A percentile compares a stretch with the other conserved stretches of the same genome.
Evolutionary conservation across 2,113 vertebrate genomes (phyloP).

Genomic region (Cololabis saira): DNA sequence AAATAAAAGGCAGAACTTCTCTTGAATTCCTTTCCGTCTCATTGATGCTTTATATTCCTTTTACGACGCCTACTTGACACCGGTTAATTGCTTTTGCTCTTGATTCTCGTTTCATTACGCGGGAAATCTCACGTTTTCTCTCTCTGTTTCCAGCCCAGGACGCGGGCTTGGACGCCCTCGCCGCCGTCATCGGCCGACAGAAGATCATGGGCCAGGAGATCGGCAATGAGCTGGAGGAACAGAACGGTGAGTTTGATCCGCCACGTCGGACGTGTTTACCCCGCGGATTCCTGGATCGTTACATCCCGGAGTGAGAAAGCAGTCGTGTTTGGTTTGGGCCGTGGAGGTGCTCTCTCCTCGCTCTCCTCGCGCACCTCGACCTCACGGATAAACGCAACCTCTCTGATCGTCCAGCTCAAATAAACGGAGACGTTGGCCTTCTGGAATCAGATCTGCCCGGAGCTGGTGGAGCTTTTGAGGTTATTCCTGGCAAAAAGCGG

Average conservation of each 20-base stretch:
- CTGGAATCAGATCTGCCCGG: slow-evolving; percentile 50
- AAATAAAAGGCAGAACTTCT: slow-evolving; percentile 30
- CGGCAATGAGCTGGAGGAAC: slow-evolving; percentile 95
- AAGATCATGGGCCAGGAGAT: slow-evolving; percentile 98
- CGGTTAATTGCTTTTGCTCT: background rate
- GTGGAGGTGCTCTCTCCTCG: slow-evolving; percentile 53
- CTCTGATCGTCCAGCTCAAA: slow-evolving; percentile 7
- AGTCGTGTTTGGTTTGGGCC: slow-evolving; percentile 38
- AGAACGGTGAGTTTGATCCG: slow-evolving; percentile 87
- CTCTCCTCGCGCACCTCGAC: slow-evolving; percentile 46
- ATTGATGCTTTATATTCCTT: background rate
- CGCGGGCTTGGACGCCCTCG: slow-evolving; percentile 92
- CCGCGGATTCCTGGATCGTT: slow-evolving; percentile 50
- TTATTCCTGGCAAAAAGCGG: slow-evolving; percentile 42
- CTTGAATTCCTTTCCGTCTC: background rate
- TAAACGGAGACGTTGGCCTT: slow-evolving; percentile 1
- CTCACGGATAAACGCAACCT: slow-evolving; percentile 13
- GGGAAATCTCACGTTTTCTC: background rate
- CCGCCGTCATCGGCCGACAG: slow-evolving; percentile 91
- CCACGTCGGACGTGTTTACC: slow-evolving; percentile 26
- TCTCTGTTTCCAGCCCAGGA: slow-evolving; percentile 87
- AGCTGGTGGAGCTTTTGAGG: slow-evolving; percentile 39
- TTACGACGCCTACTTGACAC: background rate
- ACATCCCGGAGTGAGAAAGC: slow-evolving; percentile 37
- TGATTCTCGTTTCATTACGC: background rate